Evolutionary conservation across 2,113 vertebrate species (phyloP).

Genomic region (Podocnemis expansa): DNA sequence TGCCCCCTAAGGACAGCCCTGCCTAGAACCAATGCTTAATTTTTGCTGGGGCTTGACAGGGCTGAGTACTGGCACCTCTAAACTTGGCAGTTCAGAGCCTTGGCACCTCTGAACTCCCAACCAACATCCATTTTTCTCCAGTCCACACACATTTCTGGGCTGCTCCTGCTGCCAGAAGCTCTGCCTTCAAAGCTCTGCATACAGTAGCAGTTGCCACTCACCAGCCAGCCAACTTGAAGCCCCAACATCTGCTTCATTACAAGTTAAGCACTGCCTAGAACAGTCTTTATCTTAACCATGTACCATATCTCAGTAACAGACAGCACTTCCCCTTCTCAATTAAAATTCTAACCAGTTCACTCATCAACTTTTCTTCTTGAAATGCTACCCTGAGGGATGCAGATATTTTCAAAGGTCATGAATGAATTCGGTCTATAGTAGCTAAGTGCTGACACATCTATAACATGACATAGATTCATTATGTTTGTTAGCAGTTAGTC

Average conservation of each 20-base stretch:
- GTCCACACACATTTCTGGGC: background rate
- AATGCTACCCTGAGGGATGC: constrained; percentile 46
- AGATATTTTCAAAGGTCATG: constrained; percentile 47
- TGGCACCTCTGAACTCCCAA: too few relatives aligned
- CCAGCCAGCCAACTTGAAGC: background rate
- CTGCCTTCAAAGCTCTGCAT: background rate
- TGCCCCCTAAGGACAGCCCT: too few relatives aligned
- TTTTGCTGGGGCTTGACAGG: too few relatives aligned
- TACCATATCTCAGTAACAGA: background rate
- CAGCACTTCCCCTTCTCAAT: constrained; percentile 19
- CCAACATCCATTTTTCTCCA: background rate
- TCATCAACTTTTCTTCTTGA: constrained; percentile 32
- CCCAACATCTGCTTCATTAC: background rate
- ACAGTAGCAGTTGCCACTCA: background rate
- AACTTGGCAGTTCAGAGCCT: too few relatives aligned
- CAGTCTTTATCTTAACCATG: constrained; percentile 11
- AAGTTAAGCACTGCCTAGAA: background rate
- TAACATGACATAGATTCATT: background rate
- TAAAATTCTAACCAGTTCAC: constrained; percentile 42
- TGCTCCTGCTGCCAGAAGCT: background rate
- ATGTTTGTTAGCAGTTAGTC: background rate
- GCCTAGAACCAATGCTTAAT: background rate
- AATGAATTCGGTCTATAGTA: constrained; percentile 4
- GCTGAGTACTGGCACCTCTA: too few relatives aligned
- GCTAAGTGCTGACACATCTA: background rate